Conservation (phyloP, 1,140 invertebrate species). For the Hesperophylax magnus region DNA sequence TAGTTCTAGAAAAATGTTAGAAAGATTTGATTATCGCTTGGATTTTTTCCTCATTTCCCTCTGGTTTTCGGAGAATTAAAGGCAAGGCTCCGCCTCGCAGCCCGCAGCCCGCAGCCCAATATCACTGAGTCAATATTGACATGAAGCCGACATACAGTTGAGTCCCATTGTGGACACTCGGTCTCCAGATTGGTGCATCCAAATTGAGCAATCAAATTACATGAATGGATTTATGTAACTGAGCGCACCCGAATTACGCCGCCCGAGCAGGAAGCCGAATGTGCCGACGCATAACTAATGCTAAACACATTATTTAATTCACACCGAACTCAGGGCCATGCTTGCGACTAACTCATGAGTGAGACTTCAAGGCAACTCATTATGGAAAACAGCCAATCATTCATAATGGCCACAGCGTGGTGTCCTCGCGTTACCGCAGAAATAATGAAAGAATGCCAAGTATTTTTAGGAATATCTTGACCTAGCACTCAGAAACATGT, state of each 20-base stretch:
- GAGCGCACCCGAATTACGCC: slow-evolving; percentile 16
- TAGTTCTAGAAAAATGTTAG: too few species aligned
- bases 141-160: too few species aligned
- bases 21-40: too few species aligned
- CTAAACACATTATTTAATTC: slow-evolving; percentile 32
- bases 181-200: slow-evolving; percentile 18
- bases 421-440: neutral
- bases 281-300: slow-evolving; percentile 5
- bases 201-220: slow-evolving; percentile 32
- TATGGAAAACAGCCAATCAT: too few species aligned
- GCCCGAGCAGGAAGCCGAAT: slow-evolving; percentile 27
- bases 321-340: neutral
- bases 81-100: too few species aligned
- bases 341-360: neutral
- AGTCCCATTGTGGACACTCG: neutral
- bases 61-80: too few species aligned
- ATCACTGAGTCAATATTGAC: too few species aligned
- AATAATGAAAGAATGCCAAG: neutral
- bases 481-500: neutral
- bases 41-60: too few species aligned
- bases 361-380: too few species aligned
- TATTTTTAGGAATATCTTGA: slow-evolving; percentile 12
- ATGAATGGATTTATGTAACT: slow-evolving; percentile 29
- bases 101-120: too few species aligned
- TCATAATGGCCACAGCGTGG: too few species aligned